phyloP scores from a whole-genome alignment of 2,113 vertebrate species.

The Oriolus oriolus region DNA sequence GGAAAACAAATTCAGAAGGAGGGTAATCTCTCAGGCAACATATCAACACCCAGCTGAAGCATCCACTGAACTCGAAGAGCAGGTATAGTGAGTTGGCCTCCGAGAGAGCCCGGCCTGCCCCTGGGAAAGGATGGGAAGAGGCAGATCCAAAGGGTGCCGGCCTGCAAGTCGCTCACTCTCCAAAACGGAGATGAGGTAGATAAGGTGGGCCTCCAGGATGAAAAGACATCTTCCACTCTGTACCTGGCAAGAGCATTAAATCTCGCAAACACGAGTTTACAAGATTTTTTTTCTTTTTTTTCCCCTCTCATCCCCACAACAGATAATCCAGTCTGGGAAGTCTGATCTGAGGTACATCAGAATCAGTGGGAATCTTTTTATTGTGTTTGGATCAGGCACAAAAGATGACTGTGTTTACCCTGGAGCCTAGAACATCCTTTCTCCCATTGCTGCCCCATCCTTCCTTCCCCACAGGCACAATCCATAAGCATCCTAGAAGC shows the following conservation, averaged over 20 bases:
- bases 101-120: not conserved
- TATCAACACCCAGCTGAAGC: constrained; percentile 59
- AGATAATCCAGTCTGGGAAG: not conserved
- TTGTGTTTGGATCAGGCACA: not conserved
- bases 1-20: constrained; percentile 41
- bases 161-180: rapidly evolving
- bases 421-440: constrained; percentile 11
- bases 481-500: not conserved
- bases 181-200: not conserved
- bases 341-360: not conserved
- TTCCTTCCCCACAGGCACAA: constrained; percentile 30
- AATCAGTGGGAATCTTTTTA: not conserved
- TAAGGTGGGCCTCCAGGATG: not conserved
- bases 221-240: not conserved
- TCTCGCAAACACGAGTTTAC: not conserved
- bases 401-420: not conserved
- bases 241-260: not conserved
- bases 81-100: constrained; percentile 17
- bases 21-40: constrained; percentile 41
- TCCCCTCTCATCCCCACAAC: not conserved
- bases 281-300: not conserved
- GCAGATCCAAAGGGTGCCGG: not conserved
- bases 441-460: not conserved
- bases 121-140: not conserved
- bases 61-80: constrained; percentile 50